Conservation (phyloP, 2,888 invertebrate species). For the Tenthredo mesomela region DNA sequence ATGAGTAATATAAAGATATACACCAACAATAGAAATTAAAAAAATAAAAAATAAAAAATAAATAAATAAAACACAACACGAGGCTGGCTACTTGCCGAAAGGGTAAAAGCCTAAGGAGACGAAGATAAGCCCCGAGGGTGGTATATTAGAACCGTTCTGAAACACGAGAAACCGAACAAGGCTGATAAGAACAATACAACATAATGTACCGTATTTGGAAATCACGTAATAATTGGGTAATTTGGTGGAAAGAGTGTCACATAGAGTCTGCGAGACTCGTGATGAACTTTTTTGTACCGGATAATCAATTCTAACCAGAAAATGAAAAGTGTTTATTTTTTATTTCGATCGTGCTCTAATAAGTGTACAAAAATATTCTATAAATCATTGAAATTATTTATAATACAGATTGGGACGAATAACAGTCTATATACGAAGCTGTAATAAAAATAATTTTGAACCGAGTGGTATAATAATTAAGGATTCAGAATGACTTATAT, state of each 20-base stretch:
- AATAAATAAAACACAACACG: too few relatives aligned
- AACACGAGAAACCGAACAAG: not conserved
- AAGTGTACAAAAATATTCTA: too few relatives aligned
- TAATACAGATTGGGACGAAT: not conserved
- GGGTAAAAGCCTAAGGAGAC: too few relatives aligned
- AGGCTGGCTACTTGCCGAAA: too few relatives aligned
- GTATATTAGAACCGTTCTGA: not conserved
- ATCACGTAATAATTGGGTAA: not conserved
- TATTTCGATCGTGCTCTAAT: too few relatives aligned
- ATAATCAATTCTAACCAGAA: not conserved
- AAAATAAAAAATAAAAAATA: too few relatives aligned
- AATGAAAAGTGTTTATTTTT: not conserved
- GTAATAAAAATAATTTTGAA: not conserved
- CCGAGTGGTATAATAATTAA: not conserved
- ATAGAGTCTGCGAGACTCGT: too few relatives aligned
- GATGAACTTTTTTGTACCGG: not conserved
- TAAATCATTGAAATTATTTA: too few relatives aligned
- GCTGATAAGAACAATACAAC: not conserved
- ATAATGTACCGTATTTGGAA: not conserved
- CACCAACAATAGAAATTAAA: too few relatives aligned
- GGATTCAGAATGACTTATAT: not conserved
- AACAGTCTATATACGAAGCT: too few relatives aligned
- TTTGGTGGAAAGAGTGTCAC: not conserved
- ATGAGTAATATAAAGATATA: too few relatives aligned
- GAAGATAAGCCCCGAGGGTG: too few relatives aligned